A percentile compares a stretch with the other conserved stretches of the same genome.
Conservation (phyloP, 1,140 invertebrate genomes). For the Drosophila pachea region DNA sequence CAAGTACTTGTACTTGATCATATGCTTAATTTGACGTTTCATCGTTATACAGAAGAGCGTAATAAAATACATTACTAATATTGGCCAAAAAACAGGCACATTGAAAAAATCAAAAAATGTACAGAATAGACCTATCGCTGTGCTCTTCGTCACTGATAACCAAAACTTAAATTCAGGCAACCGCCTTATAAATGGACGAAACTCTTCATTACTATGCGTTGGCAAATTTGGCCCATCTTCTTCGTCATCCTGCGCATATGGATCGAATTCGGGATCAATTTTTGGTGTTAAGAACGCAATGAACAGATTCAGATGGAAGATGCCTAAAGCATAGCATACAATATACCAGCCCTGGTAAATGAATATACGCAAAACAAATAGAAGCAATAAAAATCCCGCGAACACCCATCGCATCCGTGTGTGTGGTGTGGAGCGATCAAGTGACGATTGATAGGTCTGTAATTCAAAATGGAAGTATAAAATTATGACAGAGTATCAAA, state of each 20-base stretch:
- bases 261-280: slow-evolving; percentile 97
- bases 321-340: slow-evolving; percentile 98
- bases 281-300: slow-evolving; percentile 99
- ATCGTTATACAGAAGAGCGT: slow-evolving; percentile 99
- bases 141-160: slow-evolving; percentile 97
- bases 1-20: slow-evolving; percentile 99
- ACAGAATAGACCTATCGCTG: slow-evolving; percentile 93
- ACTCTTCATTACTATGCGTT: slow-evolving; percentile 97
- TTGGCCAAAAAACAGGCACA: slow-evolving; percentile 99
- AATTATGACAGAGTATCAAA: not conserved
- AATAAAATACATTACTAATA: slow-evolving; percentile 99
- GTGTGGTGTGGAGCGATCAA: slow-evolving; percentile 85
- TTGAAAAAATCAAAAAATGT: slow-evolving; percentile 99
- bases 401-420: slow-evolving; percentile 82
- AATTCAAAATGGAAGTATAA: slow-evolving; percentile 8
- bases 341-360: slow-evolving; percentile 97
- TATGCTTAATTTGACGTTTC: slow-evolving; percentile 99
- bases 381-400: slow-evolving; percentile 80
- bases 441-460: slow-evolving; percentile 81
- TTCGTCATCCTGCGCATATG: slow-evolving; percentile 86
- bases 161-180: slow-evolving; percentile 99
- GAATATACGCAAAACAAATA: slow-evolving; percentile 83
- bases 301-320: slow-evolving; percentile 99
- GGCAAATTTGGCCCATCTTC: slow-evolving; percentile 95
- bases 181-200: slow-evolving; percentile 97